Evolutionary conservation across 2,797 vertebrate genomes (phyloP).

Genomic region (Fringilla coelebs): DNA sequence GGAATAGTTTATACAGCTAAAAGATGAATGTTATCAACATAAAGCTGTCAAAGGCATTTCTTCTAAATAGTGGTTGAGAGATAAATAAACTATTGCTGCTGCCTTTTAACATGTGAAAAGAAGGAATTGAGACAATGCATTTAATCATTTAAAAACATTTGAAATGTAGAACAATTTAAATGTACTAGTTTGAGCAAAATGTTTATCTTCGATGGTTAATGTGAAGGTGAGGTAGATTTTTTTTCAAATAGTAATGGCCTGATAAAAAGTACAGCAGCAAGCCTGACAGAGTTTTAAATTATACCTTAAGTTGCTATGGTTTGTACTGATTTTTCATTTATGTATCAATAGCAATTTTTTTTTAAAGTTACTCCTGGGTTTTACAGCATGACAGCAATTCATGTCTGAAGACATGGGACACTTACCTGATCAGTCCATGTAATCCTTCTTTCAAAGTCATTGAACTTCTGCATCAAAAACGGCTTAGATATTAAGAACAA

Average conservation of each 20-base stretch:
- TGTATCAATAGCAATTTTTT: background rate
- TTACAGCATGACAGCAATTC: background rate
- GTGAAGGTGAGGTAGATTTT: background rate
- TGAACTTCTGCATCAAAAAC: background rate
- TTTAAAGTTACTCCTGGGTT: background rate
- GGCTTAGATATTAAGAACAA: background rate
- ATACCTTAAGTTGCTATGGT: rapidly evolving
- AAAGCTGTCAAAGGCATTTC: constrained; percentile 29
- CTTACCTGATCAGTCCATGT: background rate
- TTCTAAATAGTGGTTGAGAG: background rate
- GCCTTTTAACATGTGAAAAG: background rate
- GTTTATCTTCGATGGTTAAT: background rate
- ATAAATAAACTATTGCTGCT: background rate
- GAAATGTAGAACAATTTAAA: background rate
- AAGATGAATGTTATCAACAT: background rate
- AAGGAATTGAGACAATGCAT: background rate
- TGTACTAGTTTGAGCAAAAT: background rate
- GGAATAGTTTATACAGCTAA: background rate
- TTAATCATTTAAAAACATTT: background rate
- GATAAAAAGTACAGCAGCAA: background rate
- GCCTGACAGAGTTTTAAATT: background rate
- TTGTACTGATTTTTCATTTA: background rate
- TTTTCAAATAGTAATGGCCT: background rate
- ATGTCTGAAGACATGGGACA: background rate
- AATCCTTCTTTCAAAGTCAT: background rate